Percentiles rank a stretch among this genome's conserved stretches.
Conservation (phyloP, 2,113 vertebrate species). For the Nothobranchius kuhntae region DNA sequence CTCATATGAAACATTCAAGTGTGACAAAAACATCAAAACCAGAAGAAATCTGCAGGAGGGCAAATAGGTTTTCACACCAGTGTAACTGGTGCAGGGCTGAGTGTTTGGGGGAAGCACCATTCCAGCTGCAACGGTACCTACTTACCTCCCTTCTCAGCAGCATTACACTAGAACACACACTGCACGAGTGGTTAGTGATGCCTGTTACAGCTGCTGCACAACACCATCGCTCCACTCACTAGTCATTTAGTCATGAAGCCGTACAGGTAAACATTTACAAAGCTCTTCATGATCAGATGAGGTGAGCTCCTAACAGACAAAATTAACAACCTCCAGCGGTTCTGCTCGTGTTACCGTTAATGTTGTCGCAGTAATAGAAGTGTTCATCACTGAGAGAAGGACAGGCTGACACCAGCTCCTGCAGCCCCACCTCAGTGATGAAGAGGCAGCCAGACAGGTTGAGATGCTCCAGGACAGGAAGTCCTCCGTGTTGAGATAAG, state of each 20-base stretch:
- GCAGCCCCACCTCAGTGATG: constrained; percentile 91
- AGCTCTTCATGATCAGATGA: neutral
- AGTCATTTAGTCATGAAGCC: neutral
- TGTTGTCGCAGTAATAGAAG: constrained; percentile 99
- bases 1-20: too few relatives aligned
- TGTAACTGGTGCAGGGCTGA: neutral
- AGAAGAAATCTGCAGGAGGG: too few relatives aligned
- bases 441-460: constrained; percentile 95
- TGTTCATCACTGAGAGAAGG: constrained; percentile 95
- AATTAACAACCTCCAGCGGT: neutral
- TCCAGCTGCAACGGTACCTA: constrained; percentile 23
- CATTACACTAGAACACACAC: constrained; percentile 52
- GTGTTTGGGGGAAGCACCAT: neutral
- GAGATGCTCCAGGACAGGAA: constrained; percentile 92
- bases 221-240: neutral
- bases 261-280: constrained; percentile 5
- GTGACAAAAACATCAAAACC: too few relatives aligned
- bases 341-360: constrained; percentile 87
- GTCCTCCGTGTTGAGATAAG: constrained; percentile 89
- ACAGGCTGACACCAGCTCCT: constrained; percentile 91
- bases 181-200: constrained; percentile 47
- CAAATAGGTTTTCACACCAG: too few relatives aligned
- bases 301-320: neutral
- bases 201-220: constrained; percentile 12
- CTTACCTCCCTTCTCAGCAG: constrained; percentile 66